Conservation (phyloP, 1,140 invertebrate species). For the Meteorus sp. region DNA sequence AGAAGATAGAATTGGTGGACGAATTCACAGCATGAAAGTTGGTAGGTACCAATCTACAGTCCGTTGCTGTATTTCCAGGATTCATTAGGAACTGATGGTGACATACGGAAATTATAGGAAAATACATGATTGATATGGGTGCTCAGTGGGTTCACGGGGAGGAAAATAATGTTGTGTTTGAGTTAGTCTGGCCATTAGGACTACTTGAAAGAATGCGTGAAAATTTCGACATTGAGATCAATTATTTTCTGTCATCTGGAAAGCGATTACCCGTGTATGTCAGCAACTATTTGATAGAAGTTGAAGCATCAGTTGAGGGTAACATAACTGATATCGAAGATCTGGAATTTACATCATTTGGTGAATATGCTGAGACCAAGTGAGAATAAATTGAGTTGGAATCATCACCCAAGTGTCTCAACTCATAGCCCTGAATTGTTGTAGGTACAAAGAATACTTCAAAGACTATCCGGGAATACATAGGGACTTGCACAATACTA, state of each 20-base stretch:
- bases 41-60: too few species aligned
- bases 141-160: constrained; percentile 87
- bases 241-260: constrained; percentile 24
- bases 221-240: not conserved
- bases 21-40: constrained; percentile 66
- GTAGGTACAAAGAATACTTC: constrained; percentile 44
- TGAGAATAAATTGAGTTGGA: constrained; percentile 24
- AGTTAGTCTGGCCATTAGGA: constrained; percentile 61
- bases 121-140: constrained; percentile 74
- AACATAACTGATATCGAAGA: constrained; percentile 37
- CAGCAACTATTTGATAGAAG: too few species aligned
- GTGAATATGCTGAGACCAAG: constrained; percentile 56
- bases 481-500: constrained; percentile 47
- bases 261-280: constrained; percentile 40
- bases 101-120: constrained; percentile 39
- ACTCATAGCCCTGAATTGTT: too few species aligned
- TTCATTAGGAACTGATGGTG: not conserved
- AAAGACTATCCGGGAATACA: constrained; percentile 36
- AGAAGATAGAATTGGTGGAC: constrained; percentile 70
- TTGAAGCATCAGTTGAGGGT: too few species aligned
- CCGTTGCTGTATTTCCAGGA: too few species aligned
- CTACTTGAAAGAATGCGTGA: constrained; percentile 21
- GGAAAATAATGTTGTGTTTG: constrained; percentile 69
- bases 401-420: too few species aligned
- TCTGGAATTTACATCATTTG: constrained; percentile 47